These are phyloP conservation scores for Marasmarcha lunaedactyla DNA, from an alignment of 2,888 invertebrate genomes.

Conservation along the genomic window DNA sequence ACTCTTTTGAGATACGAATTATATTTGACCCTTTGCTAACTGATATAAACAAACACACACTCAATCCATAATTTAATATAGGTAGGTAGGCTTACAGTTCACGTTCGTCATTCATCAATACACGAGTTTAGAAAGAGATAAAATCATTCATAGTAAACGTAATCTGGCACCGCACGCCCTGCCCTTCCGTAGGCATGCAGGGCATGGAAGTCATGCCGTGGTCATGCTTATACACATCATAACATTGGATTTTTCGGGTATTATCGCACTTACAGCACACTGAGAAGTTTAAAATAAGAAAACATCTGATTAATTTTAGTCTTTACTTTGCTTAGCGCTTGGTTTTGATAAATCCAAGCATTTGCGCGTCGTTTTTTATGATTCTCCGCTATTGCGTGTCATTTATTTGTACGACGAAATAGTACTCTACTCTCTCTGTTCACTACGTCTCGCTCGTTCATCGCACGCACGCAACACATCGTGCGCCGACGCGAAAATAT, in stretches of 20 bases:
- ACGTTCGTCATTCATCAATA: slow-evolving; percentile 68
- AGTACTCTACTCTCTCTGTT: slow-evolving; percentile 25
- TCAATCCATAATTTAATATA: slow-evolving; percentile 65
- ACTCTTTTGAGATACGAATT: slow-evolving; percentile 8
- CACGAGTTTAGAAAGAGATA: slow-evolving; percentile 68
- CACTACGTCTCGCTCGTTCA: background rate
- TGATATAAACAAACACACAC: slow-evolving; percentile 62
- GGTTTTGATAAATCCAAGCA: slow-evolving; percentile 46
- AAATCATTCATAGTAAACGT: slow-evolving; percentile 71
- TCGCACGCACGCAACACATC: background rate
- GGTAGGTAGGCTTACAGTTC: slow-evolving; percentile 62
- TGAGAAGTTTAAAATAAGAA: slow-evolving; percentile 8
- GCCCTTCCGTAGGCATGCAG: slow-evolving; percentile 66
- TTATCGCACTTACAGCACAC: slow-evolving; percentile 27
- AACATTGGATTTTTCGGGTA: slow-evolving; percentile 45
- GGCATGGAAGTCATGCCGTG: slow-evolving; percentile 70
- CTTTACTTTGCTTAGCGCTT: slow-evolving; percentile 21
- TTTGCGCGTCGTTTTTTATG: slow-evolving; percentile 64
- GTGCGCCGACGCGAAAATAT: background rate
- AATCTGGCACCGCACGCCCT: slow-evolving; percentile 52
- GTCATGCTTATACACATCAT: slow-evolving; percentile 56
- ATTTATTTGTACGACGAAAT: slow-evolving; percentile 62
- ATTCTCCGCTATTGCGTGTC: slow-evolving; percentile 65
- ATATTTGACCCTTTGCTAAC: background rate
- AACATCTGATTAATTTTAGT: background rate